Evolutionary conservation across 2,113 vertebrate species (phyloP).

Genomic region (Pithys albifrons): DNA sequence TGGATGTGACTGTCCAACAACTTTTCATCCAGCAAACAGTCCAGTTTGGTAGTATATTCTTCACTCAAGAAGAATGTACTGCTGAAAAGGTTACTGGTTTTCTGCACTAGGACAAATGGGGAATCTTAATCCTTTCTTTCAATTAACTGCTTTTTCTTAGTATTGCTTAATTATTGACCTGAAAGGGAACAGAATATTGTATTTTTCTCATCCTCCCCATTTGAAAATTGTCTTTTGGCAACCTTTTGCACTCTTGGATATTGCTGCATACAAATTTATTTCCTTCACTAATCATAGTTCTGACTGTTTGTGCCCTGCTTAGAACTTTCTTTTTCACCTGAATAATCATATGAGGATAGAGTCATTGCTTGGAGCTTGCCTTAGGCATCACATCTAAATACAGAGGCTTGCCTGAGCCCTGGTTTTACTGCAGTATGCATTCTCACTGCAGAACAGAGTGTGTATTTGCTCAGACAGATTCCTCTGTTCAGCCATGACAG

Average conservation of each 20-base stretch:
- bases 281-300: not conserved
- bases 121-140: not conserved
- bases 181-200: not conserved
- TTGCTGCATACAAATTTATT: not conserved
- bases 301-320: not conserved
- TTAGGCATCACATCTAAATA: conserved; percentile 11
- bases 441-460: not conserved
- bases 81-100: not conserved
- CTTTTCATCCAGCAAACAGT: not conserved
- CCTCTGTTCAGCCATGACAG: not conserved
- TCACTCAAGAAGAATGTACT: not conserved
- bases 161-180: not conserved
- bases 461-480: not conserved
- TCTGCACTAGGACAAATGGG: not conserved
- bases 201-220: not conserved
- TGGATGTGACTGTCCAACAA: not conserved
- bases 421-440: not conserved
- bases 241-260: not conserved
- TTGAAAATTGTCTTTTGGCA: not conserved
- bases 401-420: not conserved
- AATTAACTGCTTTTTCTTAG: not conserved
- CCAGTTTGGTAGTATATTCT: not conserved
- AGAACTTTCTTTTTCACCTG: conserved; percentile 23
- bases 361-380: conserved; percentile 37
- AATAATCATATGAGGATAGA: conserved; percentile 23